Evolutionary conservation across 2,888 invertebrate genomes (phyloP).

Genomic region (Lithophane socia): DNA sequence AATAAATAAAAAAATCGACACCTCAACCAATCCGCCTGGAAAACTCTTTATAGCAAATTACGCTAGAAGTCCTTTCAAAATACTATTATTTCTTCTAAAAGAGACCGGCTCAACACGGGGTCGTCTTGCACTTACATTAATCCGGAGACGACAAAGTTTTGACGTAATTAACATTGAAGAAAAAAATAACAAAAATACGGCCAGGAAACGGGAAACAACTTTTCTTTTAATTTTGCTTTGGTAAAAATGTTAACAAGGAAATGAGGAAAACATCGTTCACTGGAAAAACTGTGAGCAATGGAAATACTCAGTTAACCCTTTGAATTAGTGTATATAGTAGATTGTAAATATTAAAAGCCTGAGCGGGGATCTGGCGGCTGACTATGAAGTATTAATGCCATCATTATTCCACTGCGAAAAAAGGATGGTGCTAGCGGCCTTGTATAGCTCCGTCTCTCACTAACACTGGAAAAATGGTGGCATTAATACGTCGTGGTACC

Average conservation of each 20-base stretch:
- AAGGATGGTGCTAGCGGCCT: no score
- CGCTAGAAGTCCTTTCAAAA: slow-evolving; percentile 23
- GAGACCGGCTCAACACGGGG: background rate
- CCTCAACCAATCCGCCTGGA: slow-evolving; percentile 8
- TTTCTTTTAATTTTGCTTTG: slow-evolving; percentile 32
- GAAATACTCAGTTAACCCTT: slow-evolving; percentile 31
- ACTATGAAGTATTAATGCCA: no score
- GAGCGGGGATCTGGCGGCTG: background rate
- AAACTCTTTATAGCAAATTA: slow-evolving; percentile 31
- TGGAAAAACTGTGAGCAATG: slow-evolving; percentile 18
- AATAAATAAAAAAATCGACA: no score
- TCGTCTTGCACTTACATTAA: slow-evolving; percentile 19
- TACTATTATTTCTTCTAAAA: slow-evolving; percentile 20
- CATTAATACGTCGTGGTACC: no score
- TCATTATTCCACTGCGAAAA: no score
- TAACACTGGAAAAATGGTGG: no score
- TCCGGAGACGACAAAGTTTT: slow-evolving; percentile 14
- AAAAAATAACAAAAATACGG: slow-evolving; percentile 13
- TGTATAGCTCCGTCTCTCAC: no score
- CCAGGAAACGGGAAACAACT: slow-evolving; percentile 14
- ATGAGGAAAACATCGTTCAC: slow-evolving; percentile 21
- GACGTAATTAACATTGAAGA: slow-evolving; percentile 33
- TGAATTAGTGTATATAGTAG: slow-evolving; percentile 13
- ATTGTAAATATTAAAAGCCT: slow-evolving; percentile 31
- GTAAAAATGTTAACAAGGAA: slow-evolving; percentile 37